phyloP scores from a whole-genome alignment of 2,797 vertebrate genomes.

The Alauda arvensis region DNA sequence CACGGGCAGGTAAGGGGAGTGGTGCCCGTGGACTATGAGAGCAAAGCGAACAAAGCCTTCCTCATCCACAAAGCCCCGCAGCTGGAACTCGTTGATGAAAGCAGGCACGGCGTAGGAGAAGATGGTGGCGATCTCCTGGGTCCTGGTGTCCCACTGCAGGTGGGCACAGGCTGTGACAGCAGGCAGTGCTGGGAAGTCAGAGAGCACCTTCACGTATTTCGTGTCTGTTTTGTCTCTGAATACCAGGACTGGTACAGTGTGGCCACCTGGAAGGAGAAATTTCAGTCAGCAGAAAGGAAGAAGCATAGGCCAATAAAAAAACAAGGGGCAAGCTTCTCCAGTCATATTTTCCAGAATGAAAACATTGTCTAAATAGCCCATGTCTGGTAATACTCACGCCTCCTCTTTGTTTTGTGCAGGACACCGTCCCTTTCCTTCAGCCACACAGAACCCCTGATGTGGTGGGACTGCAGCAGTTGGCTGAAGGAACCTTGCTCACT shows the following conservation, averaged over 20 bases:
- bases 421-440: constrained; percentile 52
- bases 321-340: not conserved
- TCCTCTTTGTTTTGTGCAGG: constrained; percentile 27
- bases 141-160: constrained; percentile 80
- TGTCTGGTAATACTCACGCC: constrained; percentile 44
- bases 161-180: constrained; percentile 81
- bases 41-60: constrained; percentile 76
- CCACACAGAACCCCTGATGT: constrained; percentile 72
- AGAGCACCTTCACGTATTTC: constrained; percentile 73
- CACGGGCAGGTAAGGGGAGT: constrained; percentile 79
- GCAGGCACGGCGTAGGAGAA: constrained; percentile 83
- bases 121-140: constrained; percentile 72
- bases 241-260: constrained; percentile 66
- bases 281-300: not conserved
- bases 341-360: not conserved
- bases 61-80: constrained; percentile 75
- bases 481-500: constrained; percentile 40
- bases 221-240: constrained; percentile 78
- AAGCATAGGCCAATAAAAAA: not conserved
- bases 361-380: not conserved
- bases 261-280: constrained; percentile 41
- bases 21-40: constrained; percentile 83
- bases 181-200: constrained; percentile 71
- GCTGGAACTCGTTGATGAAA: constrained; percentile 87
- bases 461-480: constrained; percentile 57